Percentiles rank a stretch among this genome's conserved stretches.
Evolutionary conservation across 2,888 invertebrate species (phyloP).

Genomic region (Philhelius pedissequus): DNA sequence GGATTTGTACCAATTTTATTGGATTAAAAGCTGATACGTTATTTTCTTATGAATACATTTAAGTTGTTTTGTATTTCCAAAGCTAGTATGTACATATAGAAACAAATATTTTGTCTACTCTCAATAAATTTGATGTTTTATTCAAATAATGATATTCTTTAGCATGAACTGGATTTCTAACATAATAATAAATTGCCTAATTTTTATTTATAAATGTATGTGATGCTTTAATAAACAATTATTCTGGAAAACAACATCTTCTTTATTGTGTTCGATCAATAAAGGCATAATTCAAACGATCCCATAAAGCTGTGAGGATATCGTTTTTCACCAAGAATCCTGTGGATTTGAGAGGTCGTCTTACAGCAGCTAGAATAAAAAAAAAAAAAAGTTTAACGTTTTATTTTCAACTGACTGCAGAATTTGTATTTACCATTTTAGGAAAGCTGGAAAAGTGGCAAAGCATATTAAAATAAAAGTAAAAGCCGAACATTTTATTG

Average conservation of each 20-base stretch:
- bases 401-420: neutral
- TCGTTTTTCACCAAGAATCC: neutral
- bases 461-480: neutral
- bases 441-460: neutral
- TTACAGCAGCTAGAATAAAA: neutral
- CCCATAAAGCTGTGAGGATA: neutral
- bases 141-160: neutral
- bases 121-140: neutral
- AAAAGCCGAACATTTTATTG: neutral
- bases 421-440: constrained; percentile 13
- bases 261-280: neutral
- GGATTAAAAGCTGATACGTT: no score
- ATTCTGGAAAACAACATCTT: neutral
- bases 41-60: no score
- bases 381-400: neutral
- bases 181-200: neutral
- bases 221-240: neutral
- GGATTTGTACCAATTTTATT: no score
- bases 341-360: neutral
- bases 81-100: no score
- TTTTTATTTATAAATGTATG: neutral
- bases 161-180: neutral
- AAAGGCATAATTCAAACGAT: neutral
- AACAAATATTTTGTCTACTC: no score
- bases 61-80: no score